phyloP scores from a whole-genome alignment of 2,888 invertebrate genomes.

The Thera obeliscata region DNA sequence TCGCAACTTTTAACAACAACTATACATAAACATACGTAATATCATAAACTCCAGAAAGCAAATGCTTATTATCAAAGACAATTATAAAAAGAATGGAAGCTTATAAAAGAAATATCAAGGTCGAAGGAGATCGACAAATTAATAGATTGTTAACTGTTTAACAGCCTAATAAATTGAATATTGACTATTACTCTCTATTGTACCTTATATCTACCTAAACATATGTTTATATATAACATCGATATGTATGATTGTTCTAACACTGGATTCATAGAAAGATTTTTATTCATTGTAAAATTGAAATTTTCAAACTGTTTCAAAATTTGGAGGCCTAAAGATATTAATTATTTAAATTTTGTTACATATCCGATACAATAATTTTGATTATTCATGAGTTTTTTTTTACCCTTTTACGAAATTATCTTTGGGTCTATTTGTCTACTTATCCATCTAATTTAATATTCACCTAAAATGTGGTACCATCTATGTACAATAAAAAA shows the following conservation, averaged over 20 bases:
- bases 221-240: constrained; percentile 76
- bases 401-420: constrained; percentile 59
- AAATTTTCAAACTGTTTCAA: constrained; percentile 58
- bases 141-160: constrained; percentile 68
- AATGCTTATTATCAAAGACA: constrained; percentile 35
- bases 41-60: constrained; percentile 43
- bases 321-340: constrained; percentile 66
- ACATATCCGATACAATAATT: constrained; percentile 69
- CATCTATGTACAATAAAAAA: constrained; percentile 70
- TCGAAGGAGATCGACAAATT: constrained; percentile 43
- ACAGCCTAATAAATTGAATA: constrained; percentile 76
- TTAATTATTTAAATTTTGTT: constrained; percentile 59
- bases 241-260: constrained; percentile 83
- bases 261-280: constrained; percentile 64
- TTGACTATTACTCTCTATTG: constrained; percentile 76
- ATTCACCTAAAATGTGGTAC: constrained; percentile 54
- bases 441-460: constrained; percentile 44
- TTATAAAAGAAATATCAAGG: constrained; percentile 34
- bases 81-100: constrained; percentile 36
- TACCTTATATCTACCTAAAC: constrained; percentile 63
- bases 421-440: constrained; percentile 49
- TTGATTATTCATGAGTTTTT: constrained; percentile 69
- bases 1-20: constrained; percentile 43
- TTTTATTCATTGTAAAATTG: constrained; percentile 57
- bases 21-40: constrained; percentile 41